Percentiles rank a stretch among this genome's conserved stretches.
Evolutionary conservation across 2,113 vertebrate genomes (phyloP).

Genomic region (Mohoua ochrocephala): DNA sequence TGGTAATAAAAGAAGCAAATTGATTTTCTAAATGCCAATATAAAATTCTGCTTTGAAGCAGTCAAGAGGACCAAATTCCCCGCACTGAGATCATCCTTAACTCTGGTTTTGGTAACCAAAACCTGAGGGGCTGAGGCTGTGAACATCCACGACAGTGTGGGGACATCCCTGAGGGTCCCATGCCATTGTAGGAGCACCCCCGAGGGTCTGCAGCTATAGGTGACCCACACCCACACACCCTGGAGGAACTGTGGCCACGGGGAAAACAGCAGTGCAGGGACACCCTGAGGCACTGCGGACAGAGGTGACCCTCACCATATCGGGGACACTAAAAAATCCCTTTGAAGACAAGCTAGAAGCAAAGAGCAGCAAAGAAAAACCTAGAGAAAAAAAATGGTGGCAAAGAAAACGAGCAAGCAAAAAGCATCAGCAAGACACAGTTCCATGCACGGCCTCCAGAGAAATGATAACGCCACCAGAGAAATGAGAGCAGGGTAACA

Average conservation of each 20-base stretch:
- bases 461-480: background rate
- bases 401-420: background rate
- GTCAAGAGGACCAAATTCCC: background rate
- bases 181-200: too few species aligned
- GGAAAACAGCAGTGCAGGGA: background rate
- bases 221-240: background rate
- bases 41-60: background rate
- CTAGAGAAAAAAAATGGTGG: background rate
- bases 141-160: fast-evolving
- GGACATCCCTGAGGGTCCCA: background rate
- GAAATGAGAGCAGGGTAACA: background rate
- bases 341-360: background rate
- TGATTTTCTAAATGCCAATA: background rate
- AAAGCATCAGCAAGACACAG: background rate
- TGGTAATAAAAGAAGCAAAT: background rate
- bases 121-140: background rate
- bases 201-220: background rate
- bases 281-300: background rate
- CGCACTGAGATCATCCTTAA: background rate
- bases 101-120: background rate
- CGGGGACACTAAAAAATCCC: background rate
- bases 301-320: background rate
- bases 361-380: background rate
- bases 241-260: background rate
- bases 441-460: background rate